A percentile compares a stretch with the other conserved stretches of the same genome.
These are phyloP conservation scores for Rhinoderma darwinii DNA, from an alignment of 2,113 vertebrate genomes.

Conservation along the genomic window DNA sequence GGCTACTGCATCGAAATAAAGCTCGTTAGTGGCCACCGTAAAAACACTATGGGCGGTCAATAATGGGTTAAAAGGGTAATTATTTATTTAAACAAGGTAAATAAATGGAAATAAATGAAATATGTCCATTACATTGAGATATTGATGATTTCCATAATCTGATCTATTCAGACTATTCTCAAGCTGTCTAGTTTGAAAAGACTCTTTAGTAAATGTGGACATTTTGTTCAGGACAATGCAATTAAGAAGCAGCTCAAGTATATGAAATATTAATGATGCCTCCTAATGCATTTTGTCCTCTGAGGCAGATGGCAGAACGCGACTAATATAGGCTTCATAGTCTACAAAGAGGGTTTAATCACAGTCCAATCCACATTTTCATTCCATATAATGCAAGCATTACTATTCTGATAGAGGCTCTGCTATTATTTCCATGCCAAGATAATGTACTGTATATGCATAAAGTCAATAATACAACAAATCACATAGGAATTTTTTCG, in stretches of 20 bases:
- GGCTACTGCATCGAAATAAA: no score
- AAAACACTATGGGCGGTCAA: no score
- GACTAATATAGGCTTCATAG: constrained; percentile 27
- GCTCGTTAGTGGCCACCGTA: no score
- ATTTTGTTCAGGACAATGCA: constrained; percentile 56
- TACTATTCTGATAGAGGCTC: neutral
- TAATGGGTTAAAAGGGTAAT: neutral
- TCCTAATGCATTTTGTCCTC: constrained; percentile 53
- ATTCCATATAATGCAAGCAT: constrained; percentile 14
- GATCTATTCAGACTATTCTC: neutral
- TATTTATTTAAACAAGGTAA: neutral
- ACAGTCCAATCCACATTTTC: neutral
- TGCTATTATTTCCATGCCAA: neutral
- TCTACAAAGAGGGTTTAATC: neutral
- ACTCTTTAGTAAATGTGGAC: constrained; percentile 42
- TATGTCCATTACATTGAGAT: neutral
- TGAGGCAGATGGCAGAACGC: constrained; percentile 43
- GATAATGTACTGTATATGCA: neutral
- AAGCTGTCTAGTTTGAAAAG: neutral
- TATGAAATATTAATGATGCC: constrained; percentile 53
- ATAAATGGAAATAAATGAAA: constrained; percentile 15
- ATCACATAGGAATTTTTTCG: neutral
- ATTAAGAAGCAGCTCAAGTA: constrained; percentile 49
- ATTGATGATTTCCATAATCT: constrained; percentile 21
- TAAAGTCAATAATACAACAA: neutral